These are phyloP conservation scores for Triplophysa dalaica DNA, from an alignment of 2,113 vertebrate species.

Conservation along the genomic window DNA sequence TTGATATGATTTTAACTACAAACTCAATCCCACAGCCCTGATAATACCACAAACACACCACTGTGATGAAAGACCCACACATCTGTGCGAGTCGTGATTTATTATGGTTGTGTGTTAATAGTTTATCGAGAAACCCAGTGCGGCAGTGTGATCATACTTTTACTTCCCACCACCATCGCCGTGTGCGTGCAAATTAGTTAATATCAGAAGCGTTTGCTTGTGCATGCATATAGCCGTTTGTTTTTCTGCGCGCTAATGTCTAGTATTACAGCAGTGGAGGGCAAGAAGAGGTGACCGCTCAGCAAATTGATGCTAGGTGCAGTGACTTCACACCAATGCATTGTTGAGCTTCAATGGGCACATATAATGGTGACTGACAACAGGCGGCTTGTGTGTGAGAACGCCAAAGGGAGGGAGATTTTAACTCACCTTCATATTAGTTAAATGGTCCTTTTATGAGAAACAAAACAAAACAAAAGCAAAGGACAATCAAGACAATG, in stretches of 20 bases:
- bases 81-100: not conserved
- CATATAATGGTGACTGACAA: constrained; percentile 49
- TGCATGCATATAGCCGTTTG: not conserved
- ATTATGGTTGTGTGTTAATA: constrained; percentile 13
- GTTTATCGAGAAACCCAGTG: not conserved
- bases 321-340: constrained; percentile 47
- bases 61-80: not conserved
- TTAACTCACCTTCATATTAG: constrained; percentile 75
- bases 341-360: constrained; percentile 54
- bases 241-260: constrained; percentile 2
- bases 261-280: constrained; percentile 51
- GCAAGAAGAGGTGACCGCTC: constrained; percentile 57
- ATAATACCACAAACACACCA: not conserved
- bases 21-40: not conserved
- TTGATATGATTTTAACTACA: not conserved
- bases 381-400: constrained; percentile 33
- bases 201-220: not conserved
- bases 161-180: not conserved
- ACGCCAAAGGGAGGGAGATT: constrained; percentile 8
- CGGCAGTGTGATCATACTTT: constrained; percentile 1
- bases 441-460: constrained; percentile 70
- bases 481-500: constrained; percentile 62
- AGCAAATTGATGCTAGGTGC: constrained; percentile 1
- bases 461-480: constrained; percentile 71
- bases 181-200: constrained; percentile 4